These are phyloP conservation scores for Hypothenemus hampei DNA, from an alignment of 1,140 invertebrate species.

Conservation along the genomic window DNA sequence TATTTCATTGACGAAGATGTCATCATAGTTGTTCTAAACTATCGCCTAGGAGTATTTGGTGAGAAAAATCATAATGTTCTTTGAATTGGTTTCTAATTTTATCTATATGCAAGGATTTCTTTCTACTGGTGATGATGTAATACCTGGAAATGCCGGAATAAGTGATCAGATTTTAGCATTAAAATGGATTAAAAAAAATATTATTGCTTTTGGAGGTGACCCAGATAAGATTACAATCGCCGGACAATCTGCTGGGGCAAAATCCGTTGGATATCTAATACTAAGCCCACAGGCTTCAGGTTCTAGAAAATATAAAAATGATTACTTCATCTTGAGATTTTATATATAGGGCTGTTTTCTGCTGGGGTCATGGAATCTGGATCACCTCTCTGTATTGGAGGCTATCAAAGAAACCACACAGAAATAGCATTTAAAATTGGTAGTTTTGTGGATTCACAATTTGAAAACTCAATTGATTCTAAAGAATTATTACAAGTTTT, in stretches of 20 bases:
- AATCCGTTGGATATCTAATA: constrained; percentile 48
- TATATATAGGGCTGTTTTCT: constrained; percentile 26
- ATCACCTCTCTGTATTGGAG: constrained; percentile 21
- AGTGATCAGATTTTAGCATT: constrained; percentile 48
- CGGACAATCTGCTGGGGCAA: constrained; percentile 47
- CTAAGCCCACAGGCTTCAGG: constrained; percentile 41
- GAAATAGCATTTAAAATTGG: constrained; percentile 14
- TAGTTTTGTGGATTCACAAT: constrained; percentile 19
- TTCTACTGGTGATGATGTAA: constrained; percentile 44
- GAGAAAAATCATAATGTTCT: too few relatives aligned
- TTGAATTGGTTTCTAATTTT: too few relatives aligned
- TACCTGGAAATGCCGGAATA: constrained; percentile 47
- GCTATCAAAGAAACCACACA: constrained; percentile 24
- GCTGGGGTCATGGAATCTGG: constrained; percentile 28
- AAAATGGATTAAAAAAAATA: constrained; percentile 46
- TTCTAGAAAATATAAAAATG: neutral
- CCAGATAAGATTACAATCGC: constrained; percentile 47
- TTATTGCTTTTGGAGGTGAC: constrained; percentile 46
- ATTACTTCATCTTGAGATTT: neutral
- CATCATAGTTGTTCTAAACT: constrained; percentile 12
- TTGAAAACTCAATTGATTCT: constrained; percentile 2
- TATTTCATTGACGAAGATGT: constrained; percentile 10
- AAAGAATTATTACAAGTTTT: constrained; percentile 12
- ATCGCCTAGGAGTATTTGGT: constrained; percentile 22
- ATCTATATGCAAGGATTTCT: constrained; percentile 40